Base-by-base conservation (phyloP, 2,888 invertebrate species). In the Graphium colonna region DNA sequence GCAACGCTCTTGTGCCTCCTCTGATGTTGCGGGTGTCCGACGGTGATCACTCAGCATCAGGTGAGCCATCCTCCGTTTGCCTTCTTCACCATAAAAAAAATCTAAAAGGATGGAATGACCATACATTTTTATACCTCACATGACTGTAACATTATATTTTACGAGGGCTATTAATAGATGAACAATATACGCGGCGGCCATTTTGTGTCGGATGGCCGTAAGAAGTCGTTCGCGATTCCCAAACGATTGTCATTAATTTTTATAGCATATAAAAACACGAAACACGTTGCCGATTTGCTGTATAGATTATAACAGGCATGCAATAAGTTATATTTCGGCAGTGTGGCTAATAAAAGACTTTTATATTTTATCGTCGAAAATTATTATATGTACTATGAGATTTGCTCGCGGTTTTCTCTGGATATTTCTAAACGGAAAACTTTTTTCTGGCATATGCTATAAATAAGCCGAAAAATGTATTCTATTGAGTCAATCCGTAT, bases 191-290 rank as follows among this genome's bases (percentile, higher is more conserved):
- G n/a, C 36, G 21, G 21, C 21, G 3, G 21, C 21, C 21, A 21
- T 21, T 21, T 21, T 21, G 21, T 21, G 21, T 21, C n/a, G n/a
- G n/a, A n/a, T n/a, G n/a, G 55, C 51, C 59, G 55, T 63, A 61
- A 59, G 61, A 66, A 55, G 58, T 60, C 53, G 60, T 57, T 58
- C 52, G 54, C 45, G 51, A 63, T 54, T 62, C 69, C 65, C 67
- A 64, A 66, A 63, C 62, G 56, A 55, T 43, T 53, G 57, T 57
- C 67, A 71, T 73, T 67, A 74, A 66, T 65, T 71, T 75, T 74
- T 68, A 77, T 72, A 62, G 63, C 59, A 69, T 62, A 63, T 67
- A 66, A 69, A 72, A 64, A 65, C 63, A 62, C 61, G 56, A 68
- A 62, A 65, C 66, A 67, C 62, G 65, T 66, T 70, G 65, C 60